phyloP scores from a whole-genome alignment of 2,888 invertebrate species.

The Amorpha juglandis region DNA sequence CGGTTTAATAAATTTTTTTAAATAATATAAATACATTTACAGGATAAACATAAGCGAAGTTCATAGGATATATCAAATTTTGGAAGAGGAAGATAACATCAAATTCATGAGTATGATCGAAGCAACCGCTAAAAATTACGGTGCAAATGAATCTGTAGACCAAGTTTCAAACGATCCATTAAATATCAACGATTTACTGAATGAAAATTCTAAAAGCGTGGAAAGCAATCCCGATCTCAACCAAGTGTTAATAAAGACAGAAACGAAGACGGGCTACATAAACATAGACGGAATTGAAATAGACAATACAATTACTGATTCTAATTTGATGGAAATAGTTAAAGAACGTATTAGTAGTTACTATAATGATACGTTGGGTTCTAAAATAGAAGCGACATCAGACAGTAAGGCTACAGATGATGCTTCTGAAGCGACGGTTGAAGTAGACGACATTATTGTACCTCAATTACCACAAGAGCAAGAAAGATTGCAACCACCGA shows the following conservation, averaged over 20 bases:
- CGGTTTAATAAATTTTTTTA: no score
- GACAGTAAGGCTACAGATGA: constrained; percentile 36
- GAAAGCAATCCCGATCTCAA: constrained; percentile 50
- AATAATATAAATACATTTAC: constrained; percentile 48
- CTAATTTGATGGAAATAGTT: constrained; percentile 60
- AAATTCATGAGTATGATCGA: constrained; percentile 75
- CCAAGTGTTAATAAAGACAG: constrained; percentile 72
- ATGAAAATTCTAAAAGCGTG: constrained; percentile 32
- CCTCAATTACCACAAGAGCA: constrained; percentile 49
- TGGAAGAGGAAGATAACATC: constrained; percentile 79
- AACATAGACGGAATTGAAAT: constrained; percentile 77
- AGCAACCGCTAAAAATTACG: constrained; percentile 51
- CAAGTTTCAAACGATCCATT: constrained; percentile 33
- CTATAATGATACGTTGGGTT: constrained; percentile 54
- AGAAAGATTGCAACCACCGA: constrained; percentile 60
- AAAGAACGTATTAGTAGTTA: constrained; percentile 66
- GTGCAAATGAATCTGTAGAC: constrained; percentile 36
- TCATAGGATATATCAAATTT: constrained; percentile 74
- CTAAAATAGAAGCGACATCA: constrained; percentile 35
- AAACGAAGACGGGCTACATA: constrained; percentile 74
- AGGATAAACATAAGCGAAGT: constrained; percentile 80
- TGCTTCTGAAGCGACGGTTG: constrained; percentile 45
- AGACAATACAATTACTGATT: constrained; percentile 66
- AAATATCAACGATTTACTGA: constrained; percentile 30
- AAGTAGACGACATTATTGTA: constrained; percentile 74